These are phyloP conservation scores for Panagrolaimus sp. DNA, from an alignment of 1,140 invertebrate genomes.

Conservation along the genomic window DNA sequence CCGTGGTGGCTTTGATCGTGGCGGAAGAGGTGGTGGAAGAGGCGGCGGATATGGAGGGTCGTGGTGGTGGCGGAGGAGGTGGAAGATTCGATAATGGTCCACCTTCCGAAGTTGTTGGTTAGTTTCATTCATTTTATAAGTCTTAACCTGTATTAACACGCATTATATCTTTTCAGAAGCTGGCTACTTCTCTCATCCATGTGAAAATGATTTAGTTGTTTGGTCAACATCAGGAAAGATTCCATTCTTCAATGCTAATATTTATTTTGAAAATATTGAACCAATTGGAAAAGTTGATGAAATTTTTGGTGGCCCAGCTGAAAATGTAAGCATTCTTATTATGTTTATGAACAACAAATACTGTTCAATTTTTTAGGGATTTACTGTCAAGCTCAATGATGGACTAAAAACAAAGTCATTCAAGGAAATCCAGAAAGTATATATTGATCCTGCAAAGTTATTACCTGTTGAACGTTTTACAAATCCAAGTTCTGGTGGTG, in stretches of 20 bases:
- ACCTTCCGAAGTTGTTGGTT: conserved; percentile 5
- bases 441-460: conserved; percentile 84
- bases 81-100: not conserved
- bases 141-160: not conserved
- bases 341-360: conserved; percentile 9
- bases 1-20: conserved; percentile 1
- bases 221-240: conserved; percentile 83
- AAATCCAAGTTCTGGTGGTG: conserved; percentile 27
- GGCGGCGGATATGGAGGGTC: too few species aligned
- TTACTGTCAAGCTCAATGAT: conserved; percentile 62
- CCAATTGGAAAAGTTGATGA: conserved; percentile 99
- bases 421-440: conserved; percentile 76
- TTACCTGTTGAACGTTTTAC: conserved; percentile 81
- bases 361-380: conserved; percentile 6
- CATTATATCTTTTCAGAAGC: conserved; percentile 66
- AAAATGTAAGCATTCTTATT: conserved; percentile 68
- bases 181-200: conserved; percentile 77
- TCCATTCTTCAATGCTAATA: conserved; percentile 95
- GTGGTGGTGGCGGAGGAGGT: too few species aligned
- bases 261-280: conserved; percentile 91
- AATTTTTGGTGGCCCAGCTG: conserved; percentile 87
- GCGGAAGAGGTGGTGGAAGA: too few species aligned
- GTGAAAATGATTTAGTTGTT: conserved; percentile 86
- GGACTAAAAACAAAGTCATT: conserved; percentile 88
- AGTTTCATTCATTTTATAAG: not conserved